phyloP scores from a whole-genome alignment of 2,888 invertebrate genomes.

The Oscheius myriophilus region DNA sequence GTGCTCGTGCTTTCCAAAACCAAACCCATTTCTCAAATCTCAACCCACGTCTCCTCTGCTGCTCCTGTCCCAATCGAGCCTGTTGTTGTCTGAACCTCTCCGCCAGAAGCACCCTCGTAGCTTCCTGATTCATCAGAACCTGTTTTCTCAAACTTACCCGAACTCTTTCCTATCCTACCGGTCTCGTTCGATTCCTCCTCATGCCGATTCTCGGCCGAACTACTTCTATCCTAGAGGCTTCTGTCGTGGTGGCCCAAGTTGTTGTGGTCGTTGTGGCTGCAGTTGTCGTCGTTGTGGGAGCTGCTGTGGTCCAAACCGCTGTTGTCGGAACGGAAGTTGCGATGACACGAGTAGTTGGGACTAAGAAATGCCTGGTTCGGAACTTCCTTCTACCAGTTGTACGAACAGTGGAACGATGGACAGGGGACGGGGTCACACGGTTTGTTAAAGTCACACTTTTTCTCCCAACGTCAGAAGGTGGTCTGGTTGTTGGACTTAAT shows the following conservation, averaged over 20 bases:
- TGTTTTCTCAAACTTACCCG: slow-evolving; percentile 11
- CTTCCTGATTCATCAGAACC: slow-evolving; percentile 16
- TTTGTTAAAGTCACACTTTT: no score
- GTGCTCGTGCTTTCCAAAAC: neutral
- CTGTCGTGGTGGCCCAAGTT: neutral
- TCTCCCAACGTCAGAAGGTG: no score
- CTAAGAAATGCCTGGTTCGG: slow-evolving; percentile 9
- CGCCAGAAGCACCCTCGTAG: slow-evolving; percentile 7
- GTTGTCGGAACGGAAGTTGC: slow-evolving; percentile 29
- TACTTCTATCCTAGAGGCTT: slow-evolving; percentile 1
- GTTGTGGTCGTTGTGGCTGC: slow-evolving; percentile 13
- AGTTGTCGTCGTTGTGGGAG: slow-evolving; percentile 27
- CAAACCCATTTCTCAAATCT: neutral
- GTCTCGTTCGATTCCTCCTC: slow-evolving; percentile 10
- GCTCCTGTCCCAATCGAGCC: no score
- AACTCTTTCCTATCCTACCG: slow-evolving; percentile 11
- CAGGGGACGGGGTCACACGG: neutral
- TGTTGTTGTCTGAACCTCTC: slow-evolving; percentile 24
- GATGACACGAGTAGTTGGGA: neutral
- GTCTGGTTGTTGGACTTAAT: no score
- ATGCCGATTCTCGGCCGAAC: slow-evolving; percentile 16
- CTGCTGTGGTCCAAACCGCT: slow-evolving; percentile 30
- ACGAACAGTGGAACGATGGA: neutral
- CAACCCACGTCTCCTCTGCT: slow-evolving; percentile 19
- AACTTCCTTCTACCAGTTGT: neutral